phyloP scores from a whole-genome alignment of 2,797 vertebrate species.

The Pagetopsis macropterus region DNA sequence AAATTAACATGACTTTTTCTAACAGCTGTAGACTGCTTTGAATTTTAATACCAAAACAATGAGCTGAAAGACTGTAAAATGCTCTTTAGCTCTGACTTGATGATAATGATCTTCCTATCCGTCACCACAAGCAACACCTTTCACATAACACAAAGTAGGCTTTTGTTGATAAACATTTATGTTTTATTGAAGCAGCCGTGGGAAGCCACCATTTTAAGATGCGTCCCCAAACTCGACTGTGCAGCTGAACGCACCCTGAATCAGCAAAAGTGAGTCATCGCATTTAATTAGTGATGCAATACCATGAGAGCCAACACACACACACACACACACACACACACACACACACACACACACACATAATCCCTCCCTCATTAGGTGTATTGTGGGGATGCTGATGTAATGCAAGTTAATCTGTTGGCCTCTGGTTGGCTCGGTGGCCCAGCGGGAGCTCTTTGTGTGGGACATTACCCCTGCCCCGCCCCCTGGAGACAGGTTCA shows the following conservation, averaged over 20 bases:
- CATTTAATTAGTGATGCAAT: constrained; percentile 81
- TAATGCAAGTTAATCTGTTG: constrained; percentile 88
- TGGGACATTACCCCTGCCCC: constrained; percentile 79
- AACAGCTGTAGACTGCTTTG: too few relatives aligned
- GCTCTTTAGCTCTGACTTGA: neutral
- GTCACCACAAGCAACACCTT: neutral
- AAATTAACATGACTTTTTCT: neutral
- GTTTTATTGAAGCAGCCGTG: neutral
- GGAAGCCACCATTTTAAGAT: neutral
- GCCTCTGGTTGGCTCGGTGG: constrained; percentile 80
- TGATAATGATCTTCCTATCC: neutral
- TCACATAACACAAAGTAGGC: neutral
- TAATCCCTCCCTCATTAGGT: constrained; percentile 83
- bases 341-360: constrained; percentile 47
- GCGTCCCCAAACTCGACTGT: neutral
- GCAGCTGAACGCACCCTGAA: constrained; percentile 58
- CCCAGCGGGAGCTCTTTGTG: constrained; percentile 80
- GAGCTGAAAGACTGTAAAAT: neutral
- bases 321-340: constrained; percentile 34
- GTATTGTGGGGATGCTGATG: constrained; percentile 86
- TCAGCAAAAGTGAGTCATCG: constrained; percentile 77
- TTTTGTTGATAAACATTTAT: neutral
- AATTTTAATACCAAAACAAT: neutral
- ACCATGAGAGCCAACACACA: constrained; percentile 57
- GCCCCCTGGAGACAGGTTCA: constrained; percentile 85